A percentile compares a stretch with the other conserved stretches of the same genome.
These are phyloP conservation scores for Cephus spinipes DNA, from an alignment of 2,888 invertebrate species.

Conservation along the genomic window DNA sequence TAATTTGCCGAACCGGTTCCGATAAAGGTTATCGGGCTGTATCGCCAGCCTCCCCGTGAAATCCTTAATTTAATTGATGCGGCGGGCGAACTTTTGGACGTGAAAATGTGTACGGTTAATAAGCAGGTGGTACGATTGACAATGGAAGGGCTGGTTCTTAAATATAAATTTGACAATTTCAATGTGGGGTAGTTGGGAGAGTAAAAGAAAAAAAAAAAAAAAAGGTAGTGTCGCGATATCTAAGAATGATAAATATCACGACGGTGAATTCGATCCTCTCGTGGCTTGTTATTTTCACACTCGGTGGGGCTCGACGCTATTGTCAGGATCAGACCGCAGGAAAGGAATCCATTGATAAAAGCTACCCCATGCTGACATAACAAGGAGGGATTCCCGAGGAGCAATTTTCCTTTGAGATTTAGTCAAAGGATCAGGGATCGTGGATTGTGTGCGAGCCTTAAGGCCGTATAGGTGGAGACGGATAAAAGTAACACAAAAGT, in stretches of 20 bases:
- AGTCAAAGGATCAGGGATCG: slow-evolving; percentile 21
- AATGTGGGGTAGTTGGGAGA: background rate
- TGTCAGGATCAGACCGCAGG: slow-evolving; percentile 33
- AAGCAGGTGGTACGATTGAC: background rate
- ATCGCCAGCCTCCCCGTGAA: background rate
- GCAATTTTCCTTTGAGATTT: slow-evolving; percentile 55
- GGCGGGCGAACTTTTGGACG: background rate
- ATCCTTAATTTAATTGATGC: background rate
- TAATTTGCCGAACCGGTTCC: slow-evolving; percentile 10
- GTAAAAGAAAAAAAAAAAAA: background rate
- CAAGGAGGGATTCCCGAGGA: slow-evolving; percentile 50
- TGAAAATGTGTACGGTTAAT: background rate
- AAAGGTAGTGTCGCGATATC: background rate
- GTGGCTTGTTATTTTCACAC: slow-evolving; percentile 64
- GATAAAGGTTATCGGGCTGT: background rate
- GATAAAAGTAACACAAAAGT: slow-evolving; percentile 54
- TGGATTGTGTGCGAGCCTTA: background rate
- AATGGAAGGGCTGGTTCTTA: background rate
- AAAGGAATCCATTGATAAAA: slow-evolving; percentile 49
- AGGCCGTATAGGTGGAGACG: slow-evolving; percentile 20
- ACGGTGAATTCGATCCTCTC: background rate
- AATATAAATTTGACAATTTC: background rate
- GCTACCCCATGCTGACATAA: slow-evolving; percentile 54
- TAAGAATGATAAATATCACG: background rate
- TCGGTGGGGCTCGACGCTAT: slow-evolving; percentile 32